Evolutionary conservation across 1,140 invertebrate species (phyloP), one percentile per base, ranked within the genome.

Genomic region (Cydia fagiglandana): DNA sequence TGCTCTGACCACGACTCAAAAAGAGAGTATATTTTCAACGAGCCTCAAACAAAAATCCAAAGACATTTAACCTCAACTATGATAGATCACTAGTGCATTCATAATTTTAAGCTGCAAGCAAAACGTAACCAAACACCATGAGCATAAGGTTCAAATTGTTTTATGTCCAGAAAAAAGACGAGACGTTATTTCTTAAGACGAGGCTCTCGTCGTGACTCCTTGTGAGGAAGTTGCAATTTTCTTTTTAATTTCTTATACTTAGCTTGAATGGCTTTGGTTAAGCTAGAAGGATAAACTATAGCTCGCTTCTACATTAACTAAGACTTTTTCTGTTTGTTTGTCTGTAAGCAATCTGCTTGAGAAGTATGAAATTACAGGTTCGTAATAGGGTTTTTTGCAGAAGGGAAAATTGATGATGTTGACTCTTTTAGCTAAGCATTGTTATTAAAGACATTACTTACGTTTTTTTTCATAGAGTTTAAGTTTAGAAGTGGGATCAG

Each of bases 161-260:
- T 70, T 70, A 2, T 24, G 20, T 61, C 50, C 2, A 61, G 9
- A 61, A 10, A 24, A 61, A 61, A 9, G 17, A 61, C 56, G 56
- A 61, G 56, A 61, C 56, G 56, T 61, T 61, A 61, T 61, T 61
- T 61, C 56, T 61, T 61, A 61, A 61, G 56, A 61, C 56, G 56
- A 61, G 56, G 56, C 56, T 24, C 20, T 61, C 20, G 34, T 70
- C 66, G 66, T 70, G 66, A 70, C 66, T 70, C 34, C 66, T 70
- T 38, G 56, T 38, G 30, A 70, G 66, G 66, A 70, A 70, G 66
- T 70, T 70, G 66, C 66, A 70, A 70, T 70, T 70, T 70, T 38
- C 30, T 70, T 70, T 70, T 70, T 70, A 70, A 70, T 70, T 70
- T 70, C 34, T 70, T 70, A 70, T 70, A 70, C 30, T 70, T 70